These are phyloP conservation scores for Coptodon bakossiorum DNA, from an alignment of 2,113 vertebrate species.

Conservation along the genomic window DNA sequence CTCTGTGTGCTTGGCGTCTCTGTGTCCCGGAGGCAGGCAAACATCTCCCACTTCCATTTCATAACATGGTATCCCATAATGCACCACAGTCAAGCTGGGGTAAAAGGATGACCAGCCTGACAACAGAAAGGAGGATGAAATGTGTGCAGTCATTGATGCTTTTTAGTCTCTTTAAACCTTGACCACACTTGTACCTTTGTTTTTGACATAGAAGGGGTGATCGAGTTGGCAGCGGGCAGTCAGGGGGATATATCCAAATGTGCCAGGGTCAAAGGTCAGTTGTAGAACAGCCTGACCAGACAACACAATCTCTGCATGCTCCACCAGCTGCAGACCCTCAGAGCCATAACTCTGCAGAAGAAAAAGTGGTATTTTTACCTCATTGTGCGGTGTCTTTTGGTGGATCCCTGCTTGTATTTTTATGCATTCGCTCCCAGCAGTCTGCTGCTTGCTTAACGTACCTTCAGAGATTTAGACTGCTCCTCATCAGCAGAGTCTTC, in stretches of 20 bases:
- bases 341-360: slow-evolving; percentile 82
- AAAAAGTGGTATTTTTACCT: neutral
- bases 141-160: neutral
- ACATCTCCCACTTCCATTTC: slow-evolving; percentile 91
- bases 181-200: slow-evolving; percentile 79
- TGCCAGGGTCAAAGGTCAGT: slow-evolving; percentile 94
- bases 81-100: slow-evolving; percentile 96
- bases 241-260: slow-evolving; percentile 78
- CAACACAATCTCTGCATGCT: slow-evolving; percentile 83
- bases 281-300: slow-evolving; percentile 90
- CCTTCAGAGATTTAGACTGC: slow-evolving; percentile 36
- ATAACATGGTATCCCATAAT: slow-evolving; percentile 96
- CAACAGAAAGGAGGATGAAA: neutral
- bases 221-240: slow-evolving; percentile 87
- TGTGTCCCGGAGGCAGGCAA: slow-evolving; percentile 97
- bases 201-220: slow-evolving; percentile 96
- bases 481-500: slow-evolving; percentile 72
- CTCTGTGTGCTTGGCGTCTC: slow-evolving; percentile 93
- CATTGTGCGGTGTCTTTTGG: neutral
- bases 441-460: neutral
- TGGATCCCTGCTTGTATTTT: neutral
- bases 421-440: neutral
- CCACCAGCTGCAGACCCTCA: slow-evolving; percentile 88
- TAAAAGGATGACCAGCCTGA: slow-evolving; percentile 98
- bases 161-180: neutral